Conservation (phyloP, 2,888 invertebrate genomes). For the Campaea margaritaria region DNA sequence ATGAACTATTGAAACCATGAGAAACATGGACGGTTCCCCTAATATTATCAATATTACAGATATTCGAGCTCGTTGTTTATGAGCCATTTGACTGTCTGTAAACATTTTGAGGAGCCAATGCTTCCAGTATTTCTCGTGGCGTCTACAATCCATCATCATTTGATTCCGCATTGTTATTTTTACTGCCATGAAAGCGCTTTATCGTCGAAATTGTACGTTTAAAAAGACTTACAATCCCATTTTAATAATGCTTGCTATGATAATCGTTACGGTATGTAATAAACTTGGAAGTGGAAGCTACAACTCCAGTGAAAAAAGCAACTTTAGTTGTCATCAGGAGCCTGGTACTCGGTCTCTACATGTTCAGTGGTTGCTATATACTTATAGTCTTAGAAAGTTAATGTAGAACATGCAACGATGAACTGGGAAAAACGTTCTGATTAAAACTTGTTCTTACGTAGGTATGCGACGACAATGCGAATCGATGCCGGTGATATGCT, state of each 20-base stretch:
- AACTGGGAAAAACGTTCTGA: neutral
- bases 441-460: conserved; percentile 4
- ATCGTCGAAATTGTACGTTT: no score
- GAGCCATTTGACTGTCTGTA: no score
- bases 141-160: conserved; percentile 2
- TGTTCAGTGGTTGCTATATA: neutral
- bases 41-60: neutral
- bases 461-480: conserved; percentile 5
- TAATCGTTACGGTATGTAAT: no score
- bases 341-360: neutral
- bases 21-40: neutral
- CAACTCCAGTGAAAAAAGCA: no score
- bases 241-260: no score
- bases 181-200: no score
- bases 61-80: no score
- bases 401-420: conserved; percentile 1
- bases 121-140: neutral
- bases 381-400: neutral
- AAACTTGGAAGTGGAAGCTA: no score
- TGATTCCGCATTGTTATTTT: neutral
- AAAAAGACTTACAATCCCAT: no score
- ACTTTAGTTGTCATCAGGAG: no score
- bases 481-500: conserved; percentile 2
- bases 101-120: no score
- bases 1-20: neutral